Base-by-base conservation (phyloP, 1,140 invertebrate species). In the Drosophila pallidifrons region DNA sequence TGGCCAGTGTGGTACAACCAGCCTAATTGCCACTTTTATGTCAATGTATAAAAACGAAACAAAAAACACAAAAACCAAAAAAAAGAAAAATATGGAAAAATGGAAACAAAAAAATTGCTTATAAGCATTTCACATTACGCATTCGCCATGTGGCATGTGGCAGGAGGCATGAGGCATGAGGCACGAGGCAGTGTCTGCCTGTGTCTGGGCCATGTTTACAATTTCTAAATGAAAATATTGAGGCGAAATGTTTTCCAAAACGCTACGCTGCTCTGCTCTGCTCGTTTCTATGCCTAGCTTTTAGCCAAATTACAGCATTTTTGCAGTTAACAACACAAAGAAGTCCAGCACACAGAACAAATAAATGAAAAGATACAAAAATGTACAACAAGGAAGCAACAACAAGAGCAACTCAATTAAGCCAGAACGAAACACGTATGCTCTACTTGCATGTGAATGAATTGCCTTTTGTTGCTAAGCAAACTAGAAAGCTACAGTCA, bases 11-110 rank as follows among this genome's bases (percentile, higher is more conserved):
- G 43, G 35, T 16, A 30, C 46, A 67, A 57, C 41, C 45, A 63
- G 66, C 63, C 59, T 88, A 88, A 88, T 88, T 88, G 83, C 73
- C 78, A 88, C 70, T 88, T 87, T 87, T 78, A 81, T 83, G 83
- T 72, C 72, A 82, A 78, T 79, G 71, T 54, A 45, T 41, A 64
- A 38, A 55, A 55, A 38, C 8, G 32, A 59, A 63, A 58, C 15
- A 58, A 11, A 72, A 55, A 71, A 41, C 57, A 47, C 51, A 59
- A 58, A 65, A 54, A 7, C 7, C 30, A 32, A 52, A 13, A 51
- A 71, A 35, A 32, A 5, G 45, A 55, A 61, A 63, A 59, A 60
- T 15, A 10, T 10, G 51, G 2, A 43, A 43, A 65, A 65, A 15
- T 15, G 7, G 30, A 32, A 5, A 32, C 20, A 32, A 16, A 49